Evolutionary conservation across 2,797 vertebrate species (phyloP).

Genomic region (Gobionotothen gibberifrons): DNA sequence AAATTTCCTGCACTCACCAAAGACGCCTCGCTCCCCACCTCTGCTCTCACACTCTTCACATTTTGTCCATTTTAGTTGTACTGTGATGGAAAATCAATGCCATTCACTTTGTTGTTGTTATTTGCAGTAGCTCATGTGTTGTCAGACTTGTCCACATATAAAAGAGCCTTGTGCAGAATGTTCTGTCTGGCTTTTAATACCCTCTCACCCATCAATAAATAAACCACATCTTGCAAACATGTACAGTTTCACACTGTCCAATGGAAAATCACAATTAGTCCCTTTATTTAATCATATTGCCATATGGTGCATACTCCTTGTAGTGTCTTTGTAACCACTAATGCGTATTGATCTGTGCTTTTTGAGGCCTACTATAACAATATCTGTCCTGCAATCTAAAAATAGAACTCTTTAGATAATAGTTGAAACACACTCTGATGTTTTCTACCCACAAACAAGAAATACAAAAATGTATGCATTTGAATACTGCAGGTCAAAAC

Average conservation of each 20-base stretch:
- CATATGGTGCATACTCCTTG: slow-evolving; percentile 77
- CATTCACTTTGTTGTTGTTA: slow-evolving; percentile 67
- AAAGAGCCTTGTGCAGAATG: slow-evolving; percentile 45
- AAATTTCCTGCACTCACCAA: slow-evolving; percentile 67
- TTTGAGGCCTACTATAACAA: slow-evolving; percentile 42
- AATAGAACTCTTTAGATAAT: slow-evolving; percentile 23
- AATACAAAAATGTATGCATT: not conserved
- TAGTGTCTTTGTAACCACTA: slow-evolving; percentile 83
- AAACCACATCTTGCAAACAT: slow-evolving; percentile 68
- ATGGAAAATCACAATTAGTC: slow-evolving; percentile 65
- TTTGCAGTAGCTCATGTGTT: slow-evolving; percentile 46
- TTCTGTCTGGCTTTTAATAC: slow-evolving; percentile 45
- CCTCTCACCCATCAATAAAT: slow-evolving; percentile 74
- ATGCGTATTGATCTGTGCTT: slow-evolving; percentile 89
- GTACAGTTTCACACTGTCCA: slow-evolving; percentile 62
- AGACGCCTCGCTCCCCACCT: slow-evolving; percentile 28
- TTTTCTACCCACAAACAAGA: not conserved
- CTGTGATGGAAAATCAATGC: slow-evolving; percentile 67
- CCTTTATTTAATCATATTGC: slow-evolving; percentile 77
- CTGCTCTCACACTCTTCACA: slow-evolving; percentile 61
- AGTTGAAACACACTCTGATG: slow-evolving; percentile 15
- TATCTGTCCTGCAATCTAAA: slow-evolving; percentile 32
- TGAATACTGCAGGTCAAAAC: not conserved
- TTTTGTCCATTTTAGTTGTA: slow-evolving; percentile 59
- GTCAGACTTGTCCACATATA: slow-evolving; percentile 41